These are phyloP conservation scores for Octomys mimax DNA, from an alignment of 2,797 vertebrate species.

Conservation along the genomic window DNA sequence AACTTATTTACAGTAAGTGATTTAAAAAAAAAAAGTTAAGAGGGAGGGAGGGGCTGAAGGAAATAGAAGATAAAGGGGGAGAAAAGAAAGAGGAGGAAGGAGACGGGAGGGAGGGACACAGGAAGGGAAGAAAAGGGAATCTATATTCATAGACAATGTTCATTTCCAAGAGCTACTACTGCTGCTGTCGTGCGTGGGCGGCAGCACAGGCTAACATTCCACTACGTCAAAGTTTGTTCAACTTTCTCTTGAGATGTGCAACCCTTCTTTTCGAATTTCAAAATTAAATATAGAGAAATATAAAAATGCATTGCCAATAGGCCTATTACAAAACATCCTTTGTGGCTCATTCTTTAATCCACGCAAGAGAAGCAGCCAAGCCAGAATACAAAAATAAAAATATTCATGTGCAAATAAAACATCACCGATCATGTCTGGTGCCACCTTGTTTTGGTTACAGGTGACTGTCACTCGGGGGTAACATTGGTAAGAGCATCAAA, in stretches of 20 bases:
- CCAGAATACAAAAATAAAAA: constrained; percentile 85
- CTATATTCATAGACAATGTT: constrained; percentile 80
- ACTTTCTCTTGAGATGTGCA: constrained; percentile 79
- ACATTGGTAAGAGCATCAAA: constrained; percentile 74
- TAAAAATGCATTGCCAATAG: constrained; percentile 80
- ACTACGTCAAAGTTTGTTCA: constrained; percentile 65
- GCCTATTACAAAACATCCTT: constrained; percentile 81
- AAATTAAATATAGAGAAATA: constrained; percentile 83
- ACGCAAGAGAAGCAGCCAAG: constrained; percentile 80
- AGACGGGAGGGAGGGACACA: neutral
- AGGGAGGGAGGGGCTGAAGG: neutral
- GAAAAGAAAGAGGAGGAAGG: too few species aligned
- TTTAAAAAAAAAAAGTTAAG: constrained; percentile 53
- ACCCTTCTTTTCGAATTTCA: constrained; percentile 67
- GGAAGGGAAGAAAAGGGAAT: constrained; percentile 76
- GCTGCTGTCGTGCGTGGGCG: constrained; percentile 76
- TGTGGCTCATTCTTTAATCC: constrained; percentile 77
- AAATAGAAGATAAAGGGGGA: neutral
- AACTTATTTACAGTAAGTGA: constrained; percentile 90
- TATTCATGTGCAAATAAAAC: constrained; percentile 82
- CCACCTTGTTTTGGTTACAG: constrained; percentile 69
- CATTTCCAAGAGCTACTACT: constrained; percentile 63
- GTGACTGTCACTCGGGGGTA: constrained; percentile 77
- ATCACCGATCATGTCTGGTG: constrained; percentile 66
- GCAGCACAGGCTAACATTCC: constrained; percentile 80